These are phyloP conservation scores for Diplazon laetatorius DNA, from an alignment of 2,888 invertebrate genomes.

Conservation along the genomic window DNA sequence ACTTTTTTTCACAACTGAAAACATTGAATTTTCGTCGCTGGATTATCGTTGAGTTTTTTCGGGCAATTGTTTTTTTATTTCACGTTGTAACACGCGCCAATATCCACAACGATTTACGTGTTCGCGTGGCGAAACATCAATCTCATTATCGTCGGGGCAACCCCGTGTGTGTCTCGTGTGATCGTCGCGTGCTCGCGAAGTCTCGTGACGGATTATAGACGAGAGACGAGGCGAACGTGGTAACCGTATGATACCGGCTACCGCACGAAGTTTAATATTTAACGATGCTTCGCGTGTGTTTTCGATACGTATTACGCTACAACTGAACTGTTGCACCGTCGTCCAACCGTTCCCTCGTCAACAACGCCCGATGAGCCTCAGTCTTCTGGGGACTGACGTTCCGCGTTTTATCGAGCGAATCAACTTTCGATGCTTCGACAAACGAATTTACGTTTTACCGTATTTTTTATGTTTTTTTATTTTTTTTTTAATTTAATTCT, in stretches of 20 bases:
- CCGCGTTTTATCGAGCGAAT: constrained; percentile 1
- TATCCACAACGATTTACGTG: constrained; percentile 46
- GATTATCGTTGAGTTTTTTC: constrained; percentile 32
- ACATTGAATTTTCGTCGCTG: constrained; percentile 17
- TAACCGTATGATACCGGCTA: constrained; percentile 24
- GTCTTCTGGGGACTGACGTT: neutral
- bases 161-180: constrained; percentile 18
- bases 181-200: constrained; percentile 41
- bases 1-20: too few species aligned
- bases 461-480: too few species aligned
- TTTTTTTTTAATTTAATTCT: too few species aligned
- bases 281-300: constrained; percentile 9
- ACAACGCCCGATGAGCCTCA: neutral
- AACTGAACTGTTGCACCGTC: neutral
- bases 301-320: neutral
- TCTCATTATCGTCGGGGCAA: constrained; percentile 57
- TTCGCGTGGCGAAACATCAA: constrained; percentile 50
- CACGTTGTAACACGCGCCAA: constrained; percentile 35
- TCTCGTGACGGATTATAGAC: constrained; percentile 49
- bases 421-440: constrained; percentile 20
- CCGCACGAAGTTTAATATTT: constrained; percentile 49
- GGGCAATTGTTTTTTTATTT: constrained; percentile 14
- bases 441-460: constrained; percentile 39
- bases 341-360: neutral
- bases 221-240: constrained; percentile 15